These are phyloP conservation scores for Ceratina australensis DNA, from an alignment of 1,140 invertebrate species.

Conservation along the genomic window DNA sequence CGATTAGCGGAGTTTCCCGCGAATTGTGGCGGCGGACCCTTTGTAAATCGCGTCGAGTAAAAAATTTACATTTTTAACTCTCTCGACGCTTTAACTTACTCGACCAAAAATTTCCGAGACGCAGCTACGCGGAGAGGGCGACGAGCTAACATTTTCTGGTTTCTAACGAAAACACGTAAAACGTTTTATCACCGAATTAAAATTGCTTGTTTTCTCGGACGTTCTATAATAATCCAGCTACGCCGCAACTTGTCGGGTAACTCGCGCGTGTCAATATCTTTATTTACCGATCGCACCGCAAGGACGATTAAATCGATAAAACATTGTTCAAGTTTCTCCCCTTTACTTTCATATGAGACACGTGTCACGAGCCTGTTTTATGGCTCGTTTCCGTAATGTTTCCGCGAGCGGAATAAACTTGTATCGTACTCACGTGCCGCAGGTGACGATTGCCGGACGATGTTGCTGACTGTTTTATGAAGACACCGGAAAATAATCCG, in stretches of 20 bases:
- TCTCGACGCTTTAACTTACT: neutral
- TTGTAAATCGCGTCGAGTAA: neutral
- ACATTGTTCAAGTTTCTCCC: neutral
- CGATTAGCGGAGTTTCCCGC: slow-evolving; percentile 24
- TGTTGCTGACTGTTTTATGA: slow-evolving; percentile 62
- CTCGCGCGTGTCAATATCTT: no score
- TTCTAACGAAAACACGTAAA: no score
- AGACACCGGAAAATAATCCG: slow-evolving; percentile 61
- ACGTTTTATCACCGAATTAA: no score
- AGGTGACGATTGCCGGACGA: slow-evolving; percentile 57
- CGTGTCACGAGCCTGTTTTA: slow-evolving; percentile 34
- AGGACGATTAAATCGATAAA: neutral
- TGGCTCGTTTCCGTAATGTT: slow-evolving; percentile 52
- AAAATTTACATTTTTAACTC: neutral
- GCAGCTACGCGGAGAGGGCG: no score
- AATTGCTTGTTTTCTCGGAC: no score
- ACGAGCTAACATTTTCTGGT: no score
- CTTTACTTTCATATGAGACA: neutral
- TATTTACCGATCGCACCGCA: neutral
- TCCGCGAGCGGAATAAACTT: slow-evolving; percentile 34
- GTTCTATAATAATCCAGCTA: no score
- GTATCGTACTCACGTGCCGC: slow-evolving; percentile 18
- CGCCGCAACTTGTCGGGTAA: no score
- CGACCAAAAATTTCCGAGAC: neutral
- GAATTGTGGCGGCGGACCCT: slow-evolving; percentile 13